These are phyloP conservation scores for Yponomeuta evonymella DNA, from an alignment of 2,888 invertebrate species.

Conservation along the genomic window DNA sequence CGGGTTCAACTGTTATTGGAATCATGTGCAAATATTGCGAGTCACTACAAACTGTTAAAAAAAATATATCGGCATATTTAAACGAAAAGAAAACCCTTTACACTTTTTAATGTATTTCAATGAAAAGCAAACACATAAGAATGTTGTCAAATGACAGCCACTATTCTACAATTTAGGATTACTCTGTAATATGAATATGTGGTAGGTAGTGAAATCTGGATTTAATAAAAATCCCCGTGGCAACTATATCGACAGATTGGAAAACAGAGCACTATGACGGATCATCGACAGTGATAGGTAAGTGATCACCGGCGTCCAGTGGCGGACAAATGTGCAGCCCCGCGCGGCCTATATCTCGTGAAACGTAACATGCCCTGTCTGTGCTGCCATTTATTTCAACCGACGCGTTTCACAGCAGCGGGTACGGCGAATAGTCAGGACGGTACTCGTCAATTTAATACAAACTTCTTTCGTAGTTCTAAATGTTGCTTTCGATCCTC, in stretches of 20 bases:
- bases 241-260: background rate
- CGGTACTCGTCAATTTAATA: too few relatives aligned
- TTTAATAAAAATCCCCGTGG: background rate
- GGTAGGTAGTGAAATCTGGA: too few relatives aligned
- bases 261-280: slow-evolving; percentile 1
- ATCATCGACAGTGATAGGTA: slow-evolving; percentile 2
- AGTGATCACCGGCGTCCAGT: slow-evolving; percentile 1
- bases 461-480: too few relatives aligned
- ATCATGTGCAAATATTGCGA: too few relatives aligned
- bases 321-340: slow-evolving; percentile 8
- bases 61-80: too few relatives aligned
- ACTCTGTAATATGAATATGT: too few relatives aligned
- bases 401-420: background rate
- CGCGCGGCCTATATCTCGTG: background rate
- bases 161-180: background rate
- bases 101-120: background rate
- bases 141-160: background rate
- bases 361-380: background rate
- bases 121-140: background rate
- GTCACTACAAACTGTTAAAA: too few relatives aligned
- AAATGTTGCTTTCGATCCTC: too few relatives aligned
- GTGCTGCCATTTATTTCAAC: background rate
- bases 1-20: too few relatives aligned
- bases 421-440: background rate
- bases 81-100: background rate